phyloP scores from a whole-genome alignment of 2,888 invertebrate genomes.

The Hydriomena furcata region DNA sequence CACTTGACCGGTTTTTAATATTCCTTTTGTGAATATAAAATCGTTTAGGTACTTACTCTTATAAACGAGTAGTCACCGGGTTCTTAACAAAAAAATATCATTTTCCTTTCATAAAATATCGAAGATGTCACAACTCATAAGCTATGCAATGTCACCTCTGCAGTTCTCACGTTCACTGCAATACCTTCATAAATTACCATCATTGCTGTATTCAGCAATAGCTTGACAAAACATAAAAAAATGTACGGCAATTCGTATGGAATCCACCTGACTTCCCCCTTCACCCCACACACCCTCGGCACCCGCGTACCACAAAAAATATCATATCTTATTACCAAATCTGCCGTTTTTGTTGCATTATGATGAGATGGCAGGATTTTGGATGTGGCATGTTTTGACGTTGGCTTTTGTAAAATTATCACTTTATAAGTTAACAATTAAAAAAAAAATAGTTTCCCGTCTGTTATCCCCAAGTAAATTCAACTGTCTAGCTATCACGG shows the following conservation, averaged over 20 bases:
- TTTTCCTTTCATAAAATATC: constrained; percentile 24
- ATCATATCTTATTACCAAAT: constrained; percentile 74
- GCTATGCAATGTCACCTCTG: constrained; percentile 35
- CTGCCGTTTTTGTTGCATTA: constrained; percentile 62
- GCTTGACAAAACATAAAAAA: constrained; percentile 38
- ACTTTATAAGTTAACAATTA: no score
- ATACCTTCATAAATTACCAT: constrained; percentile 53
- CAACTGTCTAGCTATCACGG: no score
- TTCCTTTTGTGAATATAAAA: no score
- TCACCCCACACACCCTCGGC: constrained; percentile 29
- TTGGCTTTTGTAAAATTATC: no score
- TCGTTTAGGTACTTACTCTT: no score
- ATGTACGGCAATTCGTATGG: constrained; percentile 41
- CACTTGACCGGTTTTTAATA: no score
- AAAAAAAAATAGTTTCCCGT: constrained; percentile 49
- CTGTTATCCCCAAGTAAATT: no score
- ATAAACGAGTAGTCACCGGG: constrained; percentile 6
- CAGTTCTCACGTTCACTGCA: constrained; percentile 51
- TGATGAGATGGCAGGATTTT: constrained; percentile 25
- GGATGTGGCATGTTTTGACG: constrained; percentile 32
- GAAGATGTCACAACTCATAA: constrained; percentile 35
- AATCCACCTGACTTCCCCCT: constrained; percentile 62
- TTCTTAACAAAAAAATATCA: constrained; percentile 31
- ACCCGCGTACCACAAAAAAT: constrained; percentile 12
- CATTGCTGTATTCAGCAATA: constrained; percentile 39